Conservation (phyloP, 2,888 invertebrate species). For the Himalopsyche tibetana region DNA sequence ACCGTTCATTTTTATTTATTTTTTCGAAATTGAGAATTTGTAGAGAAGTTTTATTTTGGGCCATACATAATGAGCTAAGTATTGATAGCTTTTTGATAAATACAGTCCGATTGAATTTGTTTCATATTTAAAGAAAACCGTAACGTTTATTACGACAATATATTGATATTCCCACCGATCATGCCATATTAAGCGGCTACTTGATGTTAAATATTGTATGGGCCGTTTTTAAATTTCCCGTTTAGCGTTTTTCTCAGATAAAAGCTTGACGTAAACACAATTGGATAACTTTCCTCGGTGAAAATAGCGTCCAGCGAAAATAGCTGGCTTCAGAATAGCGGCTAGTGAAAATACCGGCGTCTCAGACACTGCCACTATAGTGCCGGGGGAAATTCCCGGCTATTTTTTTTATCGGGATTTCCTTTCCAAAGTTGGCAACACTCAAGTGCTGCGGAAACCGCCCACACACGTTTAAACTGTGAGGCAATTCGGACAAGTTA, state of each 20-base stretch:
- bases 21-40: too few relatives aligned
- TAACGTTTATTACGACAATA: too few relatives aligned
- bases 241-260: constrained; percentile 10
- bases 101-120: too few relatives aligned
- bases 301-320: constrained; percentile 31
- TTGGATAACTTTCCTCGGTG: constrained; percentile 1
- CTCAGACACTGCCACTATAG: constrained; percentile 34
- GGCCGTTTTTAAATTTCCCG: background rate
- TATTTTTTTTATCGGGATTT: constrained; percentile 32
- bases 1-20: too few relatives aligned
- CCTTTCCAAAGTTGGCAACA: constrained; percentile 26
- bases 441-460: constrained; percentile 20
- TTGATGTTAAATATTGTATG: background rate
- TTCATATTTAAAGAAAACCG: too few relatives aligned
- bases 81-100: too few relatives aligned
- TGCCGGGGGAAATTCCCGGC: constrained; percentile 30
- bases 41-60: too few relatives aligned
- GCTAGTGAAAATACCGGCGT: constrained; percentile 34
- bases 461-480: background rate
- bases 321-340: background rate
- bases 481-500: background rate
- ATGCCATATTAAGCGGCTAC: too few relatives aligned
- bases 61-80: too few relatives aligned
- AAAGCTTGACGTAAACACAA: constrained; percentile 15
- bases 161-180: too few relatives aligned